Conservation (phyloP, 1,140 invertebrate genomes). For the Rhopalosiphum maidis region DNA sequence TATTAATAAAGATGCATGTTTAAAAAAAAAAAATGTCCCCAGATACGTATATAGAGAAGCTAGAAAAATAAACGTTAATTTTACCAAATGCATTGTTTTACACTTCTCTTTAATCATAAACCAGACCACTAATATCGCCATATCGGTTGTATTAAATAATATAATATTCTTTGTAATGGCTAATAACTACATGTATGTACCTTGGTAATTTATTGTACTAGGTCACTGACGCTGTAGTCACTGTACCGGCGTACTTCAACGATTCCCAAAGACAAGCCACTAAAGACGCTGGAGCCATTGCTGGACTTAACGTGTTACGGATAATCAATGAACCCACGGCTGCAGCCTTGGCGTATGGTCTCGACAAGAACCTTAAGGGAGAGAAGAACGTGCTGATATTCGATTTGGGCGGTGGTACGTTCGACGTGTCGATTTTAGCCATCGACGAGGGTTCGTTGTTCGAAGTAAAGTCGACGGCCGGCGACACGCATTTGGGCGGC, state of each 20-base stretch:
- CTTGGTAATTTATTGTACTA: not conserved
- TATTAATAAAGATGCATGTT: not conserved
- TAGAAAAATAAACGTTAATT: not conserved
- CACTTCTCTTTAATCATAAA: not conserved
- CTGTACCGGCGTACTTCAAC: slow-evolving; percentile 76
- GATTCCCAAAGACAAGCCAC: slow-evolving; percentile 74
- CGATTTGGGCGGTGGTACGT: slow-evolving; percentile 78
- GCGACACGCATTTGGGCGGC: slow-evolving; percentile 77
- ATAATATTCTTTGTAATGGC: not conserved
- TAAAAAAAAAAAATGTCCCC: not conserved
- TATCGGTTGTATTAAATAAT: not conserved
- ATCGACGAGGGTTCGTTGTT: slow-evolving; percentile 85
- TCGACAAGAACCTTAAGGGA: slow-evolving; percentile 78
- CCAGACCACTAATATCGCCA: not conserved
- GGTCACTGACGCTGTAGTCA: slow-evolving; percentile 67
- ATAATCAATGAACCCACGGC: slow-evolving; percentile 82
- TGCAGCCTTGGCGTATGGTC: slow-evolving; percentile 80
- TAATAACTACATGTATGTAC: not conserved
- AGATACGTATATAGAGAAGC: not conserved
- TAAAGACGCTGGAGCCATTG: slow-evolving; percentile 72
- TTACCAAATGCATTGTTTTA: not conserved
- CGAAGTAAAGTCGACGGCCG: slow-evolving; percentile 81
- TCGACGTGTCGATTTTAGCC: slow-evolving; percentile 86
- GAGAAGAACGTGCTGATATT: slow-evolving; percentile 78
- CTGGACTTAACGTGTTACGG: slow-evolving; percentile 77